Conservation (phyloP, 2,888 invertebrate species). For the Euphydryas editha region DNA sequence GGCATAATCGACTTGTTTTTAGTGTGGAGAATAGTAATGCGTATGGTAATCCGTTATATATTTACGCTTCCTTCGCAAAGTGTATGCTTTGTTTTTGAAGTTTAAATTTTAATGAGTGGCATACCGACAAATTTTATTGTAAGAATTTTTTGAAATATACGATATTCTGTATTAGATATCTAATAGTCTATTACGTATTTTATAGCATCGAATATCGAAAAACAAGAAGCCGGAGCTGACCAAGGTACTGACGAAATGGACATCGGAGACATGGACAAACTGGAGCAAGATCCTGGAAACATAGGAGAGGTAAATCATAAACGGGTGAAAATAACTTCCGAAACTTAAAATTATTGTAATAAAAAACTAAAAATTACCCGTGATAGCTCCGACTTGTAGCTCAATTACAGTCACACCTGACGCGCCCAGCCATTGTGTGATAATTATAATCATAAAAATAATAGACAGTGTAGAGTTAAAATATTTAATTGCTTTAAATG, state of each 20-base stretch:
- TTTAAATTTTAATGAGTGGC: neutral
- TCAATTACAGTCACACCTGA: too few species aligned
- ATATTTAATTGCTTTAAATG: too few species aligned
- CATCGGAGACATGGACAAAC: constrained; percentile 80
- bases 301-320: constrained; percentile 71
- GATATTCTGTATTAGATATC: neutral
- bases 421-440: too few species aligned
- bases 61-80: constrained; percentile 5
- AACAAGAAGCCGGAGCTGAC: constrained; percentile 64
- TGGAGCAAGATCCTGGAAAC: constrained; percentile 77
- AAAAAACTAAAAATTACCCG: too few species aligned
- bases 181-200: constrained; percentile 2
- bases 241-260: constrained; percentile 78
- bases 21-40: constrained; percentile 68
- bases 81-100: constrained; percentile 4
- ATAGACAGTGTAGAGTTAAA: too few species aligned
- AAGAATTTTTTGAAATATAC: constrained; percentile 31
- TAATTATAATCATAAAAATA: too few species aligned
- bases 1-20: constrained; percentile 72
- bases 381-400: too few species aligned
- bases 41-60: constrained; percentile 31
- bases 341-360: neutral
- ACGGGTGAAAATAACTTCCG: too few species aligned
- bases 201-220: constrained; percentile 51
- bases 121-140: constrained; percentile 41